These are phyloP conservation scores for Amiota minor DNA, from an alignment of 2,888 invertebrate species.

Conservation along the genomic window DNA sequence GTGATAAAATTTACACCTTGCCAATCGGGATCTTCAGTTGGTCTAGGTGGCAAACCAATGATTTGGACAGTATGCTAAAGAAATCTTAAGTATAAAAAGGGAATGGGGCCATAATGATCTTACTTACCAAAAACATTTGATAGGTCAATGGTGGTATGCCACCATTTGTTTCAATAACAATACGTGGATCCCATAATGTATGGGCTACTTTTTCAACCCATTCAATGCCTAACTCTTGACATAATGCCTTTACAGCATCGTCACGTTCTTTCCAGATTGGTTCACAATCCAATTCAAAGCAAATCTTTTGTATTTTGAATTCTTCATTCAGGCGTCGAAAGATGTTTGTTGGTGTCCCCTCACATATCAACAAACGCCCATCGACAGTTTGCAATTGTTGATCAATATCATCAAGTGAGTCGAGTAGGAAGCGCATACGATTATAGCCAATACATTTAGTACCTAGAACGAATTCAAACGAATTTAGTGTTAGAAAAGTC, in stretches of 20 bases:
- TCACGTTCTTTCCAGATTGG: conserved; percentile 81
- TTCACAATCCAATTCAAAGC: conserved; percentile 82
- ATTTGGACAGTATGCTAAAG: conserved; percentile 78
- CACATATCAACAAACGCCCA: conserved; percentile 76
- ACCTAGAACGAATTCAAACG: conserved; percentile 71
- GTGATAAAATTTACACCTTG: conserved; percentile 73
- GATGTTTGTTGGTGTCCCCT: conserved; percentile 78
- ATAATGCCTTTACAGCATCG: conserved; percentile 76
- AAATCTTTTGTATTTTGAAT: conserved; percentile 75
- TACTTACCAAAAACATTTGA: conserved; percentile 79
- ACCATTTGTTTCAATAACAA: conserved; percentile 80
- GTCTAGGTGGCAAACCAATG: conserved; percentile 78
- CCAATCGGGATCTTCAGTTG: conserved; percentile 74
- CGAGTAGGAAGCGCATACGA: conserved; percentile 81
- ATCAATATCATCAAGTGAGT: conserved; percentile 80
- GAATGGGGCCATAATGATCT: too few relatives aligned
- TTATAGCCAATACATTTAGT: conserved; percentile 80
- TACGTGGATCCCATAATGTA: conserved; percentile 81
- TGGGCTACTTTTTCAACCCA: conserved; percentile 80
- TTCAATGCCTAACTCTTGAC: conserved; percentile 76
- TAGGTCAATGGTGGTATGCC: conserved; percentile 83
- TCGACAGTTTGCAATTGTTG: conserved; percentile 74
- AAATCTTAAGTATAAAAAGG: background rate
- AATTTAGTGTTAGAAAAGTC: background rate
- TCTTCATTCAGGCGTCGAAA: conserved; percentile 78